Percentiles rank a stretch among this genome's conserved stretches.
These are phyloP conservation scores for Acromyrmex heyeri DNA, from an alignment of 1,140 invertebrate genomes.

Conservation along the genomic window DNA sequence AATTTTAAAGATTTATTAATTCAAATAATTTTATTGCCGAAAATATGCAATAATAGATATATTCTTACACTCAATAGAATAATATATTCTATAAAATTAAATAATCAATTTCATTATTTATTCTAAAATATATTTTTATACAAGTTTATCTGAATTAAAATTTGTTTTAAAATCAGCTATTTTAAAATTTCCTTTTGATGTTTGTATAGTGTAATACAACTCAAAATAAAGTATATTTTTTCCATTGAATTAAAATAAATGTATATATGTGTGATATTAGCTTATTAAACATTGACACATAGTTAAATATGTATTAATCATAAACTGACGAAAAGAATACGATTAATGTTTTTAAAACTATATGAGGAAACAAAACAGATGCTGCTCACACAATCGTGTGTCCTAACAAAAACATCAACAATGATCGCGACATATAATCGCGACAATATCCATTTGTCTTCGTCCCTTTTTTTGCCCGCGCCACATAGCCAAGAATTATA, in stretches of 20 bases:
- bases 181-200: background rate
- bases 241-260: background rate
- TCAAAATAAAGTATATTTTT: background rate
- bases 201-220: background rate
- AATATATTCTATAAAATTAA: conserved; percentile 2
- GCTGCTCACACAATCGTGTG: background rate
- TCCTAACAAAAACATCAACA: conserved; percentile 21
- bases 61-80: background rate
- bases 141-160: background rate
- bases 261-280: background rate
- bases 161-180: background rate
- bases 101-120: background rate
- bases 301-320: conserved; percentile 12
- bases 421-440: conserved; percentile 33
- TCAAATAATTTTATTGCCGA: background rate
- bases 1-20: background rate
- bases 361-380: conserved; percentile 17
- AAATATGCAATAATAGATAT: background rate
- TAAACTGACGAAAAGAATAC: background rate
- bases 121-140: background rate
- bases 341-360: background rate
- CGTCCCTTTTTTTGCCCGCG: conserved; percentile 25
- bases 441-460: conserved; percentile 49
- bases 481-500: conserved; percentile 17
- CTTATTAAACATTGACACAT: background rate